These are phyloP conservation scores for Argya squamiceps DNA, from an alignment of 2,797 vertebrate genomes.

Conservation along the genomic window DNA sequence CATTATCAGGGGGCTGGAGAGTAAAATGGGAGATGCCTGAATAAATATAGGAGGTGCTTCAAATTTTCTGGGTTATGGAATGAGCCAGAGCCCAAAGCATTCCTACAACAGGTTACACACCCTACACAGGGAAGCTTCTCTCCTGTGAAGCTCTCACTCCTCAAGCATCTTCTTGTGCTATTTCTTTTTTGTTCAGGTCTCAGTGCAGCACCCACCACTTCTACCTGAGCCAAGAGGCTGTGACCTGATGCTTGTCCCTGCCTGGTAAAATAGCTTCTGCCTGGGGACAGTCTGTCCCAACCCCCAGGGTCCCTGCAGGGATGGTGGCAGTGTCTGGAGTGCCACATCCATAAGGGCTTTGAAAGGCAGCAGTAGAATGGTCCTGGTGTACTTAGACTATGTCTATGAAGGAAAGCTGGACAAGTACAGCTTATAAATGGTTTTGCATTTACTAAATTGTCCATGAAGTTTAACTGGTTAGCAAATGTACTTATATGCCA, in stretches of 20 bases:
- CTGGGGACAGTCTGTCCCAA: not conserved
- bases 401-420: not conserved
- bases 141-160: not conserved
- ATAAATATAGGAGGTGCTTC: not conserved
- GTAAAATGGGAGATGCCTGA: not conserved
- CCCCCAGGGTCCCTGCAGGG: not conserved
- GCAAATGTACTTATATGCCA: not conserved
- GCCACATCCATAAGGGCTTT: not conserved
- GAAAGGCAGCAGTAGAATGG: not conserved
- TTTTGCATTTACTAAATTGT: not conserved
- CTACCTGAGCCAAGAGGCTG: not conserved
- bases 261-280: not conserved
- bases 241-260: not conserved
- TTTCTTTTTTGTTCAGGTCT: not conserved
- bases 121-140: not conserved
- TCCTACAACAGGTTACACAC: not conserved
- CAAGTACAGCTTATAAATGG: not conserved
- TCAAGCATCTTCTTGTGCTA: not conserved
- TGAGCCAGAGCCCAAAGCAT: not conserved
- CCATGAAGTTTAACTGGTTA: not conserved
- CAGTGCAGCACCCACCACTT: not conserved
- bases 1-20: not conserved
- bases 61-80: not conserved
- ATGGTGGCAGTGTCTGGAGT: fast-evolving
- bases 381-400: not conserved